Evolutionary conservation across 2,797 vertebrate genomes (phyloP).

Genomic region (Gastrophryne carolinensis): DNA sequence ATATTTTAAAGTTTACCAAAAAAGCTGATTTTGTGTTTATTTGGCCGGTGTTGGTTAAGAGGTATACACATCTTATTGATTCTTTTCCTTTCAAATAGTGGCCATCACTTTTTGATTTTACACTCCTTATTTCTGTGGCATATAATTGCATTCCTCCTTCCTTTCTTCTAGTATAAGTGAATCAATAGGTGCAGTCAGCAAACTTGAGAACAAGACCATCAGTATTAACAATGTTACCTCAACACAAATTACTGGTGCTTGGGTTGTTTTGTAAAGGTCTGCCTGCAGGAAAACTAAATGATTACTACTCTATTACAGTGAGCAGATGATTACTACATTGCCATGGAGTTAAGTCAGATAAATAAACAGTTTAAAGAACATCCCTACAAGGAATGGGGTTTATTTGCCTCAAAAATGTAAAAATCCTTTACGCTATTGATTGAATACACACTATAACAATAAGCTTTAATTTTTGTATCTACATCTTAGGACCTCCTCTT

Average conservation of each 20-base stretch:
- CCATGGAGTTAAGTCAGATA: too few relatives aligned
- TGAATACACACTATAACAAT: too few relatives aligned
- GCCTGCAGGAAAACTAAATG: slow-evolving; percentile 9
- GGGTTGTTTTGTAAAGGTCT: background rate
- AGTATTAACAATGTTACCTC: slow-evolving; percentile 16
- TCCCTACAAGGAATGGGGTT: too few relatives aligned
- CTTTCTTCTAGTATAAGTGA: slow-evolving; percentile 2
- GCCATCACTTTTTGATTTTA: background rate
- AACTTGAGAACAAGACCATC: background rate
- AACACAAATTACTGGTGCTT: slow-evolving; percentile 7
- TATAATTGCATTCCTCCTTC: background rate
- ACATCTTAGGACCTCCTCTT: too few relatives aligned
- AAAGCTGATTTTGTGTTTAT: background rate
- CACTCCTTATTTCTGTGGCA: background rate
- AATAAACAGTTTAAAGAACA: too few relatives aligned
- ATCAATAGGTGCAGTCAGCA: background rate
- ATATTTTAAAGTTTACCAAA: background rate
- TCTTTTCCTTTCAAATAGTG: background rate
- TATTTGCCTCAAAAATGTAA: too few relatives aligned
- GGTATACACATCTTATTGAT: background rate
- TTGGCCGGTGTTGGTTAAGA: background rate
- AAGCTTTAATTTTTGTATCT: too few relatives aligned
- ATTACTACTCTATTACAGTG: slow-evolving; percentile 1
- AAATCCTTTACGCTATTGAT: too few relatives aligned
- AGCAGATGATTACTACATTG: slow-evolving; percentile 5